Evolutionary conservation across 2,113 vertebrate genomes (phyloP), one percentile per base, ranked within the genome.

Genomic region (Forbesichthys agassizii): DNA sequence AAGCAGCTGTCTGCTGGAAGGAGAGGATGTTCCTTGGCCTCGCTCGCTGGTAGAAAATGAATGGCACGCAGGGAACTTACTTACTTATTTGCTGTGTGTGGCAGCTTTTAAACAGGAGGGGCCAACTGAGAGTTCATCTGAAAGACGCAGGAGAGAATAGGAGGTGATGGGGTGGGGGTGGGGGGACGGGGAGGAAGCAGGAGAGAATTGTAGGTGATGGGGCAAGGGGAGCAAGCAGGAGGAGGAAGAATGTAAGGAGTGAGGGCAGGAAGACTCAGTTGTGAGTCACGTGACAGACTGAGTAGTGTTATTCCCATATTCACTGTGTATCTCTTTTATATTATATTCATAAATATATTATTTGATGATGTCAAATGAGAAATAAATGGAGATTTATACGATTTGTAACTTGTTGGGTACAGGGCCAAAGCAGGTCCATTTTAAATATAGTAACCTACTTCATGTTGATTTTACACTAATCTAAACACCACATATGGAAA

Each of bases 101-200:
- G 79, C 46, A 74, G 46, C 27, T 56, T 72, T 9, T 74, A 68
- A 78, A 78, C 74, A 78, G 72, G 62, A 79, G n/a, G 69, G 64
- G 63, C 57, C 14, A 3, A 18, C 20, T 85, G 82, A 88, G 47
- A 71, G 33, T 18, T 82, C 49, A 58, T 71, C 46, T 59, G n/a
- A 58, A 49, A 27, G 52, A 57, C 16, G 9, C 11, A 48, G 42
- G 51, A 18, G 9, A 1, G 47, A 9, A 48, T 52, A 18, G 66
- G n/a, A 46, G 68, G 58, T 3, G 27, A 27, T 27, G 27, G 27
- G 27, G 27, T 27, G 27, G 27, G 27, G 27, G 27, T 27, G 27
- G 27, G 27, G 27, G 27, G 27, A 27, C 27, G 27, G 27, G n/a
- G 54, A 49, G 16, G 52, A 57, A 20, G 9, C 11, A 48, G 42